Base-by-base conservation (phyloP, 37 sponge, comb jelly and placozoan species). In the Lycopodina hypogea region DNA sequence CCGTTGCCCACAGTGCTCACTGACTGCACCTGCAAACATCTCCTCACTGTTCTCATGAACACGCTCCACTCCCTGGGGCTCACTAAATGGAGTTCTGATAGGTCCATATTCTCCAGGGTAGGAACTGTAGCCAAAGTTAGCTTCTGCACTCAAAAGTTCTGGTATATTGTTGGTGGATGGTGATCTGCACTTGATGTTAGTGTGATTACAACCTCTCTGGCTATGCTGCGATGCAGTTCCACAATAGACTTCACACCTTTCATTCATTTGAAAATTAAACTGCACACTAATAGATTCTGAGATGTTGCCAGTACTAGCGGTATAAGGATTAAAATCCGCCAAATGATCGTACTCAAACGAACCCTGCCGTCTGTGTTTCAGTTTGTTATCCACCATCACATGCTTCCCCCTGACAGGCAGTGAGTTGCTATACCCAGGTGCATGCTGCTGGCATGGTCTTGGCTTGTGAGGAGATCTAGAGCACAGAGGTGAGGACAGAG, bases 261-360 rank as follows among this genome's bases (percentile, higher is more conserved):
- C 78, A 50, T 84, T 48, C 2, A 38, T 37, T 30, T 78, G 28
- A 24, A 32, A 48, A 2, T 35, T 71, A 84, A 84, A 84, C 72
- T 84, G 85, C 3, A 84, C 78, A 70, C 85, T 78, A n/a, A 84
- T 78, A 33, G 85, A 77, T 48, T 76, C 71, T 56, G 28, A 60
- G 48, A 30, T 84, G n/a, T 26, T 39, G n/a, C 33, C 26, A 33
- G 56, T 29, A 6, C 50, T 11, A 8, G 4, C 41, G 6, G 26
- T 18, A 1, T 19, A 23, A 30, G 78, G 55, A 48, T 56, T 14
- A 26, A 55, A 38, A 33, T 74, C 57, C 37, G 66, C 56, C 24
- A 83, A 52, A 52, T 77, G 84, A 36, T 84, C 84, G 42, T 84
- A 84, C 56, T 84, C 84, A 2, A 69, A 70, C 24, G 78, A 77